phyloP scores from a whole-genome alignment of 1,140 invertebrate genomes.

The Medauroidea extradentata region DNA sequence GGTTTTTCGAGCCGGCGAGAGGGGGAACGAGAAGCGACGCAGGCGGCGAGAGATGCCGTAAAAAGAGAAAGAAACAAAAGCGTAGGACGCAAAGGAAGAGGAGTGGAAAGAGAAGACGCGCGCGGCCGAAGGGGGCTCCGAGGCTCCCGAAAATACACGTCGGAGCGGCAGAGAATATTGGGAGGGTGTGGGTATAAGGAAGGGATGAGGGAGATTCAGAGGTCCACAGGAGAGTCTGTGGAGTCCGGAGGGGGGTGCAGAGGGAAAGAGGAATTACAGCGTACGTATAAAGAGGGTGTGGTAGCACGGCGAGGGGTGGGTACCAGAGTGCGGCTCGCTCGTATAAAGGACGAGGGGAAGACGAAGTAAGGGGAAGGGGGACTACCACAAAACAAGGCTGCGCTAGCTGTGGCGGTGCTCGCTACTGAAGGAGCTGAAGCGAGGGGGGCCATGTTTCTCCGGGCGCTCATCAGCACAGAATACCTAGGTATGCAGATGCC shows the following conservation, averaged over 20 bases:
- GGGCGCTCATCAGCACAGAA: conserved; percentile 22
- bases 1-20: conserved; percentile 9
- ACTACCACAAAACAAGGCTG: conserved; percentile 41
- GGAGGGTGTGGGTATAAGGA: conserved; percentile 3
- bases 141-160: conserved; percentile 2
- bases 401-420: conserved; percentile 47
- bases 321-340: background rate
- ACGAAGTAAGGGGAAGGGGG: conserved; percentile 14
- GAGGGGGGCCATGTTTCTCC: conserved; percentile 44
- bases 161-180: conserved; percentile 9
- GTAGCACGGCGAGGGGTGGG: background rate
- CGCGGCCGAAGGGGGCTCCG: conserved; percentile 24
- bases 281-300: conserved; percentile 4
- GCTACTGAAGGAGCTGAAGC: conserved; percentile 42
- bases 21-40: conserved; percentile 35
- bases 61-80: conserved; percentile 12
- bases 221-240: conserved; percentile 32
- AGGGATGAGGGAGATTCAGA: conserved; percentile 22
- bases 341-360: conserved; percentile 6
- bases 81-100: conserved; percentile 4
- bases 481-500: conserved; percentile 22
- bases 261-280: conserved; percentile 12
- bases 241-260: conserved; percentile 21
- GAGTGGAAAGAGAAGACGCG: conserved; percentile 18
- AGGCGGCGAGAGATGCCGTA: conserved; percentile 17